Base-by-base conservation (phyloP, 2,888 invertebrate species). In the Vannuccia rotundouncinata region DNA sequence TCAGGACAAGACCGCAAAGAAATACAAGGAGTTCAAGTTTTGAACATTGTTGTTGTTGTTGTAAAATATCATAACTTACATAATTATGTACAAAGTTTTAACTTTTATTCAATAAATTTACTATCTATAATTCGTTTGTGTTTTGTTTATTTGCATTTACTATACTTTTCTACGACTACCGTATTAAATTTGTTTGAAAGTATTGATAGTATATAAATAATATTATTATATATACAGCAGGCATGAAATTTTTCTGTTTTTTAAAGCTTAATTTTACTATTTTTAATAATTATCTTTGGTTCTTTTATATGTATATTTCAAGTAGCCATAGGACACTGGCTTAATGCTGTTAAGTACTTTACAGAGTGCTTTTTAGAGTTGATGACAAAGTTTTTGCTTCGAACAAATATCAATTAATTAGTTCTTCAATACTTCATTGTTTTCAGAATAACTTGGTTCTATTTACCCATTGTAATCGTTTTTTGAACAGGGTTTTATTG, bases 11-110 rank as follows among this genome's bases (percentile, higher is more conserved):
- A n/a, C 75, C 29, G 29, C 75, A 10, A 75, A 75, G 31, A 75
- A 75, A 22, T 75, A 75, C 28, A 75, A 75, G 22, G 75, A 75
- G 31, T 75, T 75, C 75, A 75, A 75, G 75, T 75, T 75, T 22
- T 75, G 75, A 75, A 2, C 25, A 22, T 66, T 66, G 25, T 66
- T 66, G 66, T 66, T 5, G 22, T 66, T 66, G 66, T n/a, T 66
- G 10, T 66, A 66, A 13, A 66, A 22, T 66, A 45, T 17, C 17
- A 45, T 45, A 10, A 10, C 45, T 10, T 45, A 10, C 5, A 45
- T 45, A 10, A 45, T 45, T 45, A 45, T 45, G 45, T 45, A 45
- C 45, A 45, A 45, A 45, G 45, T 45, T 45, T 17, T 10, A 45
- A 5, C 5, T 45, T 45, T 45, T 45, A 45, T n/a, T n/a, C n/a